phyloP scores from a whole-genome alignment of 2,797 vertebrate species.

The Periophthalmus magnuspinnatus region DNA sequence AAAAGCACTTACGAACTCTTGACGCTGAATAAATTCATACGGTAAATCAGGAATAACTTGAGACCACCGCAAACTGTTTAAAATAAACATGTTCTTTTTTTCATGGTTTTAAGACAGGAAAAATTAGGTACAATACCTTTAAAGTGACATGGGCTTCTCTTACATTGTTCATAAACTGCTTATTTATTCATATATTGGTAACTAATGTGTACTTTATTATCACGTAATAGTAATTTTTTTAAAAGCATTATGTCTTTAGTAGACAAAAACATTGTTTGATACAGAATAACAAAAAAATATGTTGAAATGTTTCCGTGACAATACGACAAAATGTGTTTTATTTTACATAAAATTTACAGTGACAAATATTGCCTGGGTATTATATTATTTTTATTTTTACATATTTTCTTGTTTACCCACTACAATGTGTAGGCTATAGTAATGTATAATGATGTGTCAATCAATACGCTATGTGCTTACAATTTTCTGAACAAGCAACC shows the following conservation, averaged over 20 bases:
- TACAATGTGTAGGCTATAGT: slow-evolving; percentile 1
- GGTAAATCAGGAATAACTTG: too few species aligned
- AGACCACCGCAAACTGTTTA: too few species aligned
- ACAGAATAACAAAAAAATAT: not conserved
- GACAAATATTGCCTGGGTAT: slow-evolving; percentile 5
- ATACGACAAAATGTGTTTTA: slow-evolving; percentile 1
- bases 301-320: too few species aligned
- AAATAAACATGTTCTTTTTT: too few species aligned
- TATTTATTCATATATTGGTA: not conserved
- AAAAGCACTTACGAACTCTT: too few species aligned
- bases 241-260: not conserved
- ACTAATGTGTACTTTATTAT: not conserved
- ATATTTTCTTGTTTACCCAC: not conserved
- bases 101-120: too few species aligned
- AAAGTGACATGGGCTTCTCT: not conserved
- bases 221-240: not conserved
- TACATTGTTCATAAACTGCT: not conserved
- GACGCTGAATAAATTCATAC: too few species aligned
- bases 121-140: too few species aligned
- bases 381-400: slow-evolving; percentile 2
- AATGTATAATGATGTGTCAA: not conserved
- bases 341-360: slow-evolving; percentile 9
- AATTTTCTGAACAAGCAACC: slow-evolving; percentile 19
- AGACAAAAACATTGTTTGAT: not conserved
- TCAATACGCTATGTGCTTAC: slow-evolving; percentile 12